Evolutionary conservation across 2,113 vertebrate genomes (phyloP).

Genomic region (Stegostoma tigrinum): DNA sequence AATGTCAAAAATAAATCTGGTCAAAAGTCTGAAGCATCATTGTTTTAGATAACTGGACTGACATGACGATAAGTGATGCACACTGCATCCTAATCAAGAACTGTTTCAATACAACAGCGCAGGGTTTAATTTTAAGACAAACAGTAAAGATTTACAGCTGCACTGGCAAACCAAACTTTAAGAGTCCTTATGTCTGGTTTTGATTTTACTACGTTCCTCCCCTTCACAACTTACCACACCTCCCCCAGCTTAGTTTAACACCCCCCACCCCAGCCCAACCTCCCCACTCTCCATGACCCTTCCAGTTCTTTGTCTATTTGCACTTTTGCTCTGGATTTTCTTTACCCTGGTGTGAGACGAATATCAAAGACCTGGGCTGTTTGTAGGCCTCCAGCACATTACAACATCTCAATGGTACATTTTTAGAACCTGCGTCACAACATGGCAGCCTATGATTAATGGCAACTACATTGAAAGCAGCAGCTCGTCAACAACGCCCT

Average conservation of each 20-base stretch:
- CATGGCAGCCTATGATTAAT: constrained; percentile 62
- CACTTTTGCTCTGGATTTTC: constrained; percentile 68
- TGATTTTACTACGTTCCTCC: constrained; percentile 65
- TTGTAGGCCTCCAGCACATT: constrained; percentile 70
- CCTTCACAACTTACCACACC: neutral
- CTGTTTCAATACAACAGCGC: constrained; percentile 55
- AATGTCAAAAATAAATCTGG: neutral
- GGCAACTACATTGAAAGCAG: constrained; percentile 59
- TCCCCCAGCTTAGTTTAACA: neutral
- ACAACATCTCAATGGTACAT: constrained; percentile 65
- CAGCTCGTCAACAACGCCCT: constrained; percentile 52
- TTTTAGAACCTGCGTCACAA: constrained; percentile 64
- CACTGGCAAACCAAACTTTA: constrained; percentile 67
- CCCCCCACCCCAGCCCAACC: neutral
- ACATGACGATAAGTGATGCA: neutral
- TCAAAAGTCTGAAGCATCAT: neutral
- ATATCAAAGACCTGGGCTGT: constrained; percentile 76
- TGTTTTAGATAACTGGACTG: neutral
- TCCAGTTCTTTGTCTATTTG: constrained; percentile 64
- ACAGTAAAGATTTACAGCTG: constrained; percentile 69
- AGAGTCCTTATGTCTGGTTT: constrained; percentile 73
- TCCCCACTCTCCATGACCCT: constrained; percentile 41
- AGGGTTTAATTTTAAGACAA: constrained; percentile 65
- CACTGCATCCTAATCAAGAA: constrained; percentile 13
- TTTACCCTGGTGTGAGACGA: constrained; percentile 76